phyloP scores from a whole-genome alignment of 2,888 invertebrate species.

The Drosophila parthenogenetica region DNA sequence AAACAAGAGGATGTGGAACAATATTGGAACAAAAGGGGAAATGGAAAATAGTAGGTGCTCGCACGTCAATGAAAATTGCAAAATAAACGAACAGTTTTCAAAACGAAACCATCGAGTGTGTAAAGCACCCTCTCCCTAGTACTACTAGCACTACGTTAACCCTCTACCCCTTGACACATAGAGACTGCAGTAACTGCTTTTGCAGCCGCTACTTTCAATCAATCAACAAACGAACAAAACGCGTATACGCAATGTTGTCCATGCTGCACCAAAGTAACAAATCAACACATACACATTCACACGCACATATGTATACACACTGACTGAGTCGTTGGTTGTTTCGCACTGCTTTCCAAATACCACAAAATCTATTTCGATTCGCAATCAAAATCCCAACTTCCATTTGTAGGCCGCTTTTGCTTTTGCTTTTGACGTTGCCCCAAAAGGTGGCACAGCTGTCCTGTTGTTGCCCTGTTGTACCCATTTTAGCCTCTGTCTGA shows the following conservation, averaged over 20 bases:
- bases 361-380: slow-evolving; percentile 82
- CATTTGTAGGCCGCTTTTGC: slow-evolving; percentile 72
- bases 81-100: slow-evolving; percentile 58
- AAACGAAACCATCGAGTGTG: slow-evolving; percentile 54
- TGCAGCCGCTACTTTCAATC: slow-evolving; percentile 58
- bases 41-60: slow-evolving; percentile 23
- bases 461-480: slow-evolving; percentile 9
- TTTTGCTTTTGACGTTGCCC: slow-evolving; percentile 33
- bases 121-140: slow-evolving; percentile 41
- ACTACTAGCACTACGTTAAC: neutral
- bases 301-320: neutral
- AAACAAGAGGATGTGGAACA: slow-evolving; percentile 23
- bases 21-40: slow-evolving; percentile 10
- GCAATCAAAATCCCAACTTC: slow-evolving; percentile 83
- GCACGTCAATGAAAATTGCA: slow-evolving; percentile 54
- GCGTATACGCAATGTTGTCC: slow-evolving; percentile 78
- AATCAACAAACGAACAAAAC: slow-evolving; percentile 79
- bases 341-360: slow-evolving; percentile 80
- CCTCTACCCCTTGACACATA: neutral
- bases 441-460: slow-evolving; percentile 26
- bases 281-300: slow-evolving; percentile 53
- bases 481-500: slow-evolving; percentile 21
- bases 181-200: slow-evolving; percentile 5
- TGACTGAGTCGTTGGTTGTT: slow-evolving; percentile 36
- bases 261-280: slow-evolving; percentile 70